Evolutionary conservation across 2,888 invertebrate genomes (phyloP).

Genomic region (Mesorhabditis belari): DNA sequence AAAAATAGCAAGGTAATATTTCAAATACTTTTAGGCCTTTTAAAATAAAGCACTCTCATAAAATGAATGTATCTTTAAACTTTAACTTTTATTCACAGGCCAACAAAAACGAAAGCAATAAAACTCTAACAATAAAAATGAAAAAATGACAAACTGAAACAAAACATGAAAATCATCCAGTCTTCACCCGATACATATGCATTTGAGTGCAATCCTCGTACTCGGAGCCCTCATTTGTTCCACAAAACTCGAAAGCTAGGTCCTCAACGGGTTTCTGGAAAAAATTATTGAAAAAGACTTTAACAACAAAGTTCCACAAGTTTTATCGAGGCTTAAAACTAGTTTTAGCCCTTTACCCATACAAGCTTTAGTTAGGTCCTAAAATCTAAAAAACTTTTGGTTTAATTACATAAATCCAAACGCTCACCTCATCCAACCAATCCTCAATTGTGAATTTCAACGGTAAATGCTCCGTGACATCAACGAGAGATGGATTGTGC

Average conservation of each 20-base stretch:
- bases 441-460: conserved; percentile 29
- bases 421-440: conserved; percentile 34
- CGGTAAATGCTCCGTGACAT: conserved; percentile 26
- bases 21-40: no score
- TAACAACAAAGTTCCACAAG: no score
- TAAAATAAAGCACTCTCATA: no score
- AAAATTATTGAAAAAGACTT: background rate
- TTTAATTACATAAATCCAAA: background rate
- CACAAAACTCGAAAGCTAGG: background rate
- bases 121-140: background rate
- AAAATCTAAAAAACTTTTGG: no score
- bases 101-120: no score
- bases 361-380: no score
- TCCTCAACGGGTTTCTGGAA: background rate
- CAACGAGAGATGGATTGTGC: conserved; percentile 36
- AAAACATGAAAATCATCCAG: background rate
- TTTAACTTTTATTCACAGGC: no score
- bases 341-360: no score
- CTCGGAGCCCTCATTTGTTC: background rate
- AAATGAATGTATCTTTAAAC: no score
- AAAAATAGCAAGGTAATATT: no score
- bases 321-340: no score
- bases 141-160: background rate
- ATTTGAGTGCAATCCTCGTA: background rate
- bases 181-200: background rate